These are phyloP conservation scores for Melanophora roralis DNA, from an alignment of 2,888 invertebrate genomes.

Conservation along the genomic window DNA sequence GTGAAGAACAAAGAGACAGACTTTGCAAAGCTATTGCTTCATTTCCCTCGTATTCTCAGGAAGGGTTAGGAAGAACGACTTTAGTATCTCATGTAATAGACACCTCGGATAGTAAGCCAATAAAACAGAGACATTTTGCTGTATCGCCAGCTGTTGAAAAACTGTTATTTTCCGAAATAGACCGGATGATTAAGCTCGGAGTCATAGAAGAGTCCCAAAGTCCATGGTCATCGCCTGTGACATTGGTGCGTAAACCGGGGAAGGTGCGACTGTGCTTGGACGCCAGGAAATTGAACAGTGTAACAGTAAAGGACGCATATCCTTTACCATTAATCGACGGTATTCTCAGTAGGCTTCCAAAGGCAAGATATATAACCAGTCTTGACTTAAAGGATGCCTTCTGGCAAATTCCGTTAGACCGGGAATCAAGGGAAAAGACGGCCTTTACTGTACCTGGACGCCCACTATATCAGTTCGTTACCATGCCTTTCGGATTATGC, in stretches of 20 bases:
- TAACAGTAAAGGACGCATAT: not conserved
- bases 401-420: not conserved
- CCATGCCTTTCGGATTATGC: not conserved
- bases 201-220: constrained; percentile 25
- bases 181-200: not conserved
- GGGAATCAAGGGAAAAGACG: not conserved
- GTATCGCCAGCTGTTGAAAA: not conserved
- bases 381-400: not conserved
- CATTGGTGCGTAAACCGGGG: constrained; percentile 14
- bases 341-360: not conserved
- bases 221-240: constrained; percentile 7
- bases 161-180: not conserved
- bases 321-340: constrained; percentile 8
- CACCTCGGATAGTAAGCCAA: not conserved
- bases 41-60: not conserved
- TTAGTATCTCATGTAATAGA: not conserved
- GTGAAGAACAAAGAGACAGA: not conserved
- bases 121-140: not conserved
- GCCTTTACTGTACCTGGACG: not conserved
- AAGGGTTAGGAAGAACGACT: not conserved
- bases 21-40: not conserved
- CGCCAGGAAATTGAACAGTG: not conserved
- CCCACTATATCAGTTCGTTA: not conserved
- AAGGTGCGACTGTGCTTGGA: constrained; percentile 26
- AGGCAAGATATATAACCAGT: constrained; percentile 2